Evolutionary conservation across 2,888 invertebrate species (phyloP).

Genomic region (Rhyacophila evoluta): DNA sequence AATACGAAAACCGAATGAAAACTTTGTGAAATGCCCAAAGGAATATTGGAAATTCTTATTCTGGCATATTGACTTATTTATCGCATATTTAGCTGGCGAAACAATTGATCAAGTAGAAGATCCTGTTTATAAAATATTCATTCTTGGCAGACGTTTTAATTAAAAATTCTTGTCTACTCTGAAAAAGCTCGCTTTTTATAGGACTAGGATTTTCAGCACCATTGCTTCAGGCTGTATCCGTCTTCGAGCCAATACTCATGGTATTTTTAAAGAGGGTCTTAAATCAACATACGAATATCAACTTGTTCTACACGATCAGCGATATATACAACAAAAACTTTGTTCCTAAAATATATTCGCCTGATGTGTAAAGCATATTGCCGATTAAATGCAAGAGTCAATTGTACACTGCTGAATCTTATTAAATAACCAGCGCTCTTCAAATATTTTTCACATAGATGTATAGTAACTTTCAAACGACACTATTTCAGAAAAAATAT

Average conservation of each 20-base stretch:
- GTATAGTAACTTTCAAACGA: too few relatives aligned
- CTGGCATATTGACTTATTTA: conserved; percentile 38
- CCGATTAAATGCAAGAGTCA: too few relatives aligned
- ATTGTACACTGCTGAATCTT: too few relatives aligned
- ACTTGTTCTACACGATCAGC: too few relatives aligned
- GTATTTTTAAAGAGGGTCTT: neutral
- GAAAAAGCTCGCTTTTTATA: neutral
- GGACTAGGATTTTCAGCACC: neutral
- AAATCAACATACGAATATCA: conserved; percentile 11
- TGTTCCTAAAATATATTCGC: too few relatives aligned
- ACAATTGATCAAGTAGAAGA: conserved; percentile 35
- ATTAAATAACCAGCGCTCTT: too few relatives aligned
- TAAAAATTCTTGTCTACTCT: conserved; percentile 33
- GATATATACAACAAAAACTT: too few relatives aligned
- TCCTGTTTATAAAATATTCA: neutral
- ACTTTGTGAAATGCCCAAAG: neutral
- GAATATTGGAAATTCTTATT: conserved; percentile 43
- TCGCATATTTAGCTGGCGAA: conserved; percentile 34
- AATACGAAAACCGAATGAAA: neutral
- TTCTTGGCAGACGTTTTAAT: conserved; percentile 33
- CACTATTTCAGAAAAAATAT: too few relatives aligned
- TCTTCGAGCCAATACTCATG: neutral
- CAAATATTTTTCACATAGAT: too few relatives aligned
- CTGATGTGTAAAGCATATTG: too few relatives aligned
- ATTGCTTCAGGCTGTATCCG: neutral